Conservation (phyloP, 1,140 invertebrate species). For the Coelopa frigida region DNA sequence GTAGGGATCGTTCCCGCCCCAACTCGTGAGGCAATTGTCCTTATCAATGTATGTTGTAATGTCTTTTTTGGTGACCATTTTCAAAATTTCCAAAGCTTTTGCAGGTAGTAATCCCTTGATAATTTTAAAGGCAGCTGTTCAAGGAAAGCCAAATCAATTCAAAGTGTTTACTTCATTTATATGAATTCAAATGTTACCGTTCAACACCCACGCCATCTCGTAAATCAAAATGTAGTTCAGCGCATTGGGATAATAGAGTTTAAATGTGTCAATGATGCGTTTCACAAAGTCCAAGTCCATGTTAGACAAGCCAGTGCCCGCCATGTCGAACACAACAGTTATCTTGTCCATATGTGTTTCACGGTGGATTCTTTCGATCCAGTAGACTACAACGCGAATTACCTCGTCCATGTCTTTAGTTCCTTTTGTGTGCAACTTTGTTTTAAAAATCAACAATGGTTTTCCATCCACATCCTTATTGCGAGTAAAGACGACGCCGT, state of each 20-base stretch:
- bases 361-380: slow-evolving; percentile 77
- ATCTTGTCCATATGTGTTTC: slow-evolving; percentile 69
- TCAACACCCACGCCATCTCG: slow-evolving; percentile 93
- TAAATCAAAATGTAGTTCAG: slow-evolving; percentile 86
- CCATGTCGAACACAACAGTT: slow-evolving; percentile 85
- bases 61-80: slow-evolving; percentile 73
- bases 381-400: slow-evolving; percentile 77
- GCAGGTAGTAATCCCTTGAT: slow-evolving; percentile 83
- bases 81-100: slow-evolving; percentile 84
- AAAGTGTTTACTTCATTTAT: background rate
- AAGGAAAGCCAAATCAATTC: slow-evolving; percentile 14
- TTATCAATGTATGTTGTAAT: slow-evolving; percentile 69
- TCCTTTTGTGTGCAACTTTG: slow-evolving; percentile 70
- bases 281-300: slow-evolving; percentile 83
- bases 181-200: slow-evolving; percentile 55
- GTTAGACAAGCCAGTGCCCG: slow-evolving; percentile 72
- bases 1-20: slow-evolving; percentile 81
- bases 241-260: slow-evolving; percentile 83
- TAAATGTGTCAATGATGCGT: slow-evolving; percentile 80
- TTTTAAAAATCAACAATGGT: slow-evolving; percentile 66
- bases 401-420: slow-evolving; percentile 63
- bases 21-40: slow-evolving; percentile 65
- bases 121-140: slow-evolving; percentile 82
- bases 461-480: slow-evolving; percentile 77
- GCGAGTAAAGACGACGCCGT: slow-evolving; percentile 67